These are phyloP conservation scores for Drosophila arawakana DNA, from an alignment of 1,140 invertebrate genomes.

Conservation along the genomic window DNA sequence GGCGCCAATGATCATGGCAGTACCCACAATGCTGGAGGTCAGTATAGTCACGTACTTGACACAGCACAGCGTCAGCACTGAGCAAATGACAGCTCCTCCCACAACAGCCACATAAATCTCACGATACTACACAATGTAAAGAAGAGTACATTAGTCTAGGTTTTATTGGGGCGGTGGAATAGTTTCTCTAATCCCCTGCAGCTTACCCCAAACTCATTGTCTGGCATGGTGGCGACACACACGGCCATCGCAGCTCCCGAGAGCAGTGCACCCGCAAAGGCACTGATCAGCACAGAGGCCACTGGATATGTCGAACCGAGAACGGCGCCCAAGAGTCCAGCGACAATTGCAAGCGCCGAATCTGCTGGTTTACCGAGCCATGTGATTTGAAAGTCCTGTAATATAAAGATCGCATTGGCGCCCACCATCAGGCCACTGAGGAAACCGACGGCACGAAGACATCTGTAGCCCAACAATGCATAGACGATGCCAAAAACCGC, in stretches of 20 bases:
- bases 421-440: slow-evolving; percentile 95
- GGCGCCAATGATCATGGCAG: slow-evolving; percentile 81
- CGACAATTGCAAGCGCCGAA: slow-evolving; percentile 80
- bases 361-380: slow-evolving; percentile 80
- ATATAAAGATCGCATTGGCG: slow-evolving; percentile 85
- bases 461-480: slow-evolving; percentile 90
- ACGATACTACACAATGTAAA: slow-evolving; percentile 56
- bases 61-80: slow-evolving; percentile 79
- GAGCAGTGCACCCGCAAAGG: slow-evolving; percentile 77
- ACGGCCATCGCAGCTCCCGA: slow-evolving; percentile 81
- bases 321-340: slow-evolving; percentile 77
- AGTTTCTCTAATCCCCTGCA: neutral
- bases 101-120: slow-evolving; percentile 81
- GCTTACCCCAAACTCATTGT: slow-evolving; percentile 84
- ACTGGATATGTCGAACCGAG: slow-evolving; percentile 82
- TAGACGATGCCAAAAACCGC: slow-evolving; percentile 87
- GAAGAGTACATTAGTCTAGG: neutral
- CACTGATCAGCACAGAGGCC: slow-evolving; percentile 79
- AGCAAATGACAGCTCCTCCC: slow-evolving; percentile 82
- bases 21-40: slow-evolving; percentile 81
- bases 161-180: no score
- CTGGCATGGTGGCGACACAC: slow-evolving; percentile 83
- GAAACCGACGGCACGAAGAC: slow-evolving; percentile 96
- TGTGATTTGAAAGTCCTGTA: slow-evolving; percentile 79
- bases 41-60: slow-evolving; percentile 83